phyloP scores from a whole-genome alignment of 2,888 invertebrate genomes.

The Scaptomyza tumidula region DNA sequence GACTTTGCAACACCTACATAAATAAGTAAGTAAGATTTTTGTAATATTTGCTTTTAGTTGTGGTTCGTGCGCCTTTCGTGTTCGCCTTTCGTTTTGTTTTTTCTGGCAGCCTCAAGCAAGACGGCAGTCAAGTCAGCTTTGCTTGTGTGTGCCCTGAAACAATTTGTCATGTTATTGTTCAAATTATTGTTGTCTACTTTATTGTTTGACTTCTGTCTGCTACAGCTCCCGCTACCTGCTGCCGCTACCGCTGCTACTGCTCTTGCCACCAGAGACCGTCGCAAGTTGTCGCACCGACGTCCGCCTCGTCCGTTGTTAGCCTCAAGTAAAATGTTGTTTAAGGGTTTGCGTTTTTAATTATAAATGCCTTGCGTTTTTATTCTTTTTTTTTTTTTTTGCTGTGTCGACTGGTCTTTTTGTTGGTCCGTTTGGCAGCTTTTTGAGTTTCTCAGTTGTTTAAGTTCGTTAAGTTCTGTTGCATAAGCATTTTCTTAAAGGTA shows the following conservation, averaged over 20 bases:
- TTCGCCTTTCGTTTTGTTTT: constrained; percentile 14
- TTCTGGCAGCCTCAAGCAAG: constrained; percentile 1
- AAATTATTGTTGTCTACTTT: constrained; percentile 79
- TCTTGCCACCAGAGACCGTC: constrained; percentile 9
- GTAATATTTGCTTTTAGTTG: constrained; percentile 31
- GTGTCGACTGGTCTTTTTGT: constrained; percentile 31
- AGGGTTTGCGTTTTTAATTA: constrained; percentile 76
- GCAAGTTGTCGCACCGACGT: constrained; percentile 28
- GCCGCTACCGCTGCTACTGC: neutral
- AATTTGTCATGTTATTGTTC: constrained; percentile 77
- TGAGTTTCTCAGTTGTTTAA: constrained; percentile 9
- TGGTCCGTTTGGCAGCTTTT: constrained; percentile 35
- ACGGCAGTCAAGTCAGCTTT: constrained; percentile 15
- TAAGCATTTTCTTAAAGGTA: constrained; percentile 49
- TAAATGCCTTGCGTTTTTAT: constrained; percentile 70
- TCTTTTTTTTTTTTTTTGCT: neutral
- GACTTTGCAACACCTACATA: constrained; percentile 54
- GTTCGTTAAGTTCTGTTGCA: constrained; percentile 26
- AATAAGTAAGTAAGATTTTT: constrained; percentile 50
- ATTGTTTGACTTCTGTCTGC: constrained; percentile 79
- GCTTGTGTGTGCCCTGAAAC: constrained; percentile 65
- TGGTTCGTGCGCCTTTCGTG: neutral
- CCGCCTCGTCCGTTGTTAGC: constrained; percentile 29
- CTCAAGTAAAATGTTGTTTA: constrained; percentile 67
- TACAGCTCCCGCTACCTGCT: constrained; percentile 3